phyloP scores from a whole-genome alignment of 2,888 invertebrate genomes.

The Parasteatoda lunata region DNA sequence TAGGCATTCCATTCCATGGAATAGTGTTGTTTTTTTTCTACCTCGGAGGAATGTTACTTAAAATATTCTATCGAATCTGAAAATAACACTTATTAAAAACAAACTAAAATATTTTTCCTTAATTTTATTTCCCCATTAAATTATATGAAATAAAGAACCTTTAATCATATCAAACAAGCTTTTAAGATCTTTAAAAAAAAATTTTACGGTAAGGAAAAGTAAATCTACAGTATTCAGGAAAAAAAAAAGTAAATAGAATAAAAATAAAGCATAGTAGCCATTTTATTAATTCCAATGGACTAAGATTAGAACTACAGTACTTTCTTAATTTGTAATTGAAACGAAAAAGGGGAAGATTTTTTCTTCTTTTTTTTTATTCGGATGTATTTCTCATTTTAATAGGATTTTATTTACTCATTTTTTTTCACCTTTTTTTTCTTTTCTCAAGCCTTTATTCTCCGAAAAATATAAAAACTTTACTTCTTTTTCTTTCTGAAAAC shows the following conservation, averaged over 20 bases:
- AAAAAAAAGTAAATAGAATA: not conserved
- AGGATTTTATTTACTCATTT: not conserved
- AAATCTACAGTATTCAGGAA: not conserved
- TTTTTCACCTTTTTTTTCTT: not conserved
- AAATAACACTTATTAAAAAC: too few species aligned
- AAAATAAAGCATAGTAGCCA: not conserved
- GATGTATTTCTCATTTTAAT: not conserved
- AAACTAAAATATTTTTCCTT: too few species aligned
- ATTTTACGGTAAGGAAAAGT: not conserved
- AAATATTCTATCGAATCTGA: too few species aligned
- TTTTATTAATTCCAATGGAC: slow-evolving; percentile 59
- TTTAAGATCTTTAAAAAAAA: not conserved
- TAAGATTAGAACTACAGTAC: slow-evolving; percentile 36
- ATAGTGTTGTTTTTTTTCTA: too few species aligned
- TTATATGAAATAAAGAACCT: too few species aligned
- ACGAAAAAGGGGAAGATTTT: slow-evolving; percentile 12
- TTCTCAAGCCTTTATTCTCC: not conserved
- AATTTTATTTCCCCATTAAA: too few species aligned
- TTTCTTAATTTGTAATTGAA: slow-evolving; percentile 65
- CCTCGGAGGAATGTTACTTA: too few species aligned
- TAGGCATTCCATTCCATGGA: too few species aligned
- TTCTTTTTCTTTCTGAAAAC: not conserved
- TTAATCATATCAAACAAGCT: not conserved
- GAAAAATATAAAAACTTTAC: too few species aligned
- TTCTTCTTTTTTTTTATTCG: not conserved